Evolutionary conservation across 1,140 invertebrate species (phyloP).

Genomic region (Hermetia illucens): DNA sequence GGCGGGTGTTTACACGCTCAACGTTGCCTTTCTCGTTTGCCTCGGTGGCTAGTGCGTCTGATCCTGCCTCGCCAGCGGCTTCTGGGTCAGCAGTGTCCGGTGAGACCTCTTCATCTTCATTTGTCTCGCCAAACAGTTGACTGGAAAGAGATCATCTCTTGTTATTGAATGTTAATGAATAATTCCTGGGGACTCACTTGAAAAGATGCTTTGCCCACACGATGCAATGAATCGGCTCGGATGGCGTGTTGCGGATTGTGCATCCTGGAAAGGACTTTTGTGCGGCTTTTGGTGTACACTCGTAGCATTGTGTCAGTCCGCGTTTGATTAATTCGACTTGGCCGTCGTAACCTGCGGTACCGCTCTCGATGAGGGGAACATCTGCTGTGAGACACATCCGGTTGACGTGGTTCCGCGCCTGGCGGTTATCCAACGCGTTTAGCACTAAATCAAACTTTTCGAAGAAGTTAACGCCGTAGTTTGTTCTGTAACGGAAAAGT

Average conservation of each 20-base stretch:
- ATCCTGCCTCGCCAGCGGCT: slow-evolving; percentile 37
- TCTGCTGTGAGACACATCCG: slow-evolving; percentile 94
- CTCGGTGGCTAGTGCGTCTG: slow-evolving; percentile 26
- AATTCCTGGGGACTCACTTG: slow-evolving; percentile 59
- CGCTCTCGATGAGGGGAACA: slow-evolving; percentile 90
- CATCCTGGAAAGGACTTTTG: slow-evolving; percentile 94
- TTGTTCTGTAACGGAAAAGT: slow-evolving; percentile 47
- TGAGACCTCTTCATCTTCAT: slow-evolving; percentile 95
- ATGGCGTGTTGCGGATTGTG: slow-evolving; percentile 99
- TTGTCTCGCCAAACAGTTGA: slow-evolving; percentile 93
- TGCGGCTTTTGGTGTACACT: slow-evolving; percentile 82
- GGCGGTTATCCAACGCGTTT: slow-evolving; percentile 95
- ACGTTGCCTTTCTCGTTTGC: slow-evolving; percentile 44
- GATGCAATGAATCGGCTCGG: slow-evolving; percentile 97
- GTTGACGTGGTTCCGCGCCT: slow-evolving; percentile 96
- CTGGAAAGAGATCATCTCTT: slow-evolving; percentile 41
- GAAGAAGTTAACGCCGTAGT: slow-evolving; percentile 87
- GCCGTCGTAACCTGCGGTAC: slow-evolving; percentile 91
- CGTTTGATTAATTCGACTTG: slow-evolving; percentile 77
- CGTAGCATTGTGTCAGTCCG: slow-evolving; percentile 89
- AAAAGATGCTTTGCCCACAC: slow-evolving; percentile 99
- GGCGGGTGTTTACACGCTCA: slow-evolving; percentile 68
- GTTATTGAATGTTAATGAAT: slow-evolving; percentile 7
- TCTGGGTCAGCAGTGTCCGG: slow-evolving; percentile 94
- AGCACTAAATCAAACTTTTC: slow-evolving; percentile 85